A percentile compares a stretch with the other conserved stretches of the same genome.
Evolutionary conservation across 1,140 invertebrate species (phyloP).

Genomic region (Hypsibius dujardini): DNA sequence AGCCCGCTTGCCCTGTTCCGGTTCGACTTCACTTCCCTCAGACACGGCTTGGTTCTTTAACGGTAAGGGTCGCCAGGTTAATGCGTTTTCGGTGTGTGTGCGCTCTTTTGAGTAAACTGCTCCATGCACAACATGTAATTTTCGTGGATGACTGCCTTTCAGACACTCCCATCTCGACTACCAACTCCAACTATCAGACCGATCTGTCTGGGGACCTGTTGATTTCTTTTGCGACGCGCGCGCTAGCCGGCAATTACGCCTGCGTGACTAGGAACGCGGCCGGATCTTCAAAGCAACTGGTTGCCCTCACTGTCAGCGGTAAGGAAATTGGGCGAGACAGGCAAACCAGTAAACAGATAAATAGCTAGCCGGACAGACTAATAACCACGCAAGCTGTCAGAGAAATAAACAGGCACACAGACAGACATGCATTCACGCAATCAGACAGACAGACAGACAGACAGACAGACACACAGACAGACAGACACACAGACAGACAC

Average conservation of each 20-base stretch:
- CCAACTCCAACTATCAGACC: conserved; percentile 20
- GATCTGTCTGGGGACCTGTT: background rate
- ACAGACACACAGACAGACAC: no score
- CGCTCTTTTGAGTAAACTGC: conserved; percentile 28
- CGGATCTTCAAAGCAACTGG: background rate
- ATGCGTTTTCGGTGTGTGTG: no score
- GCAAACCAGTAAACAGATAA: no score
- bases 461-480: no score
- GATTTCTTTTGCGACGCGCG: background rate
- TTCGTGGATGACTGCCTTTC: conserved; percentile 23
- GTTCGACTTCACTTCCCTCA: conserved; percentile 67
- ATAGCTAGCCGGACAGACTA: no score
- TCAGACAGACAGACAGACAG: no score
- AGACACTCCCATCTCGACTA: conserved; percentile 23
- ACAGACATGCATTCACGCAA: no score
- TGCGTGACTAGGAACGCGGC: background rate
- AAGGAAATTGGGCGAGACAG: no score
- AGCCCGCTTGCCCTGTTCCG: conserved; percentile 63
- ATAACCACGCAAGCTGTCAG: no score
- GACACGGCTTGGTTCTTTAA: conserved; percentile 78
- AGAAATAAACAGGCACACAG: no score
- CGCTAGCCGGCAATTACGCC: conserved; percentile 19
- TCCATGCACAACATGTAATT: conserved; percentile 30
- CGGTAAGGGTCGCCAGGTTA: conserved; percentile 40
- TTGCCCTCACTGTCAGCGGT: background rate